These are phyloP conservation scores for Mesoclemmys tuberculata DNA, from an alignment of 2,113 vertebrate genomes.

Conservation along the genomic window DNA sequence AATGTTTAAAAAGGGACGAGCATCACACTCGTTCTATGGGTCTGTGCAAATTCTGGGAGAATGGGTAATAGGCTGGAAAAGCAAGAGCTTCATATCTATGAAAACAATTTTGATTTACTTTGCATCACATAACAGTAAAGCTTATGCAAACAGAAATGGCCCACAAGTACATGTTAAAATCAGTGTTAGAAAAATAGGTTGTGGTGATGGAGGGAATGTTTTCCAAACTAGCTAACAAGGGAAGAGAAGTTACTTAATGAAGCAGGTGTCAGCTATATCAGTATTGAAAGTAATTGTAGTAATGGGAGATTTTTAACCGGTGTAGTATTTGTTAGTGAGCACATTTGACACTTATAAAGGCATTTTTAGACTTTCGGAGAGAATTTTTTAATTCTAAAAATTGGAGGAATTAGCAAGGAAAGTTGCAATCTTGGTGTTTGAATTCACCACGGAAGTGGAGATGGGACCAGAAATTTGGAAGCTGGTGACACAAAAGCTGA, in stretches of 20 bases:
- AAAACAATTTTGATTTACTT: background rate
- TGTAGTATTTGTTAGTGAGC: background rate
- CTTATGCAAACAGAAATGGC: background rate
- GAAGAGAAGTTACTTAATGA: background rate
- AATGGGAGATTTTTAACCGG: background rate
- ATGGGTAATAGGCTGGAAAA: background rate
- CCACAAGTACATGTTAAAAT: background rate
- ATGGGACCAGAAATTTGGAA: background rate
- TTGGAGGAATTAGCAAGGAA: background rate
- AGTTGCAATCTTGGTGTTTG: background rate
- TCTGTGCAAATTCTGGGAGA: background rate
- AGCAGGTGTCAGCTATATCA: background rate
- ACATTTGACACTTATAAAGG: background rate
- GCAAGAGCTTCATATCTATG: background rate
- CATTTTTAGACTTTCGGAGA: background rate
- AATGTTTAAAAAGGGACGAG: background rate
- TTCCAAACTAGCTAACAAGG: background rate
- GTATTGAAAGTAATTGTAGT: background rate
- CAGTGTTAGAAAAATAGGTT: background rate
- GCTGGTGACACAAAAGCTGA: background rate
- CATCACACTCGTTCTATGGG: background rate
- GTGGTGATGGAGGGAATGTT: background rate
- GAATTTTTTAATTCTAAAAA: background rate
- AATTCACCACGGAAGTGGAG: too few species aligned
- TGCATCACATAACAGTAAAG: background rate